A percentile compares a stretch with the other conserved stretches of the same genome.
These are phyloP conservation scores for Nannoperca australis DNA, from an alignment of 2,797 vertebrate species.

Conservation along the genomic window DNA sequence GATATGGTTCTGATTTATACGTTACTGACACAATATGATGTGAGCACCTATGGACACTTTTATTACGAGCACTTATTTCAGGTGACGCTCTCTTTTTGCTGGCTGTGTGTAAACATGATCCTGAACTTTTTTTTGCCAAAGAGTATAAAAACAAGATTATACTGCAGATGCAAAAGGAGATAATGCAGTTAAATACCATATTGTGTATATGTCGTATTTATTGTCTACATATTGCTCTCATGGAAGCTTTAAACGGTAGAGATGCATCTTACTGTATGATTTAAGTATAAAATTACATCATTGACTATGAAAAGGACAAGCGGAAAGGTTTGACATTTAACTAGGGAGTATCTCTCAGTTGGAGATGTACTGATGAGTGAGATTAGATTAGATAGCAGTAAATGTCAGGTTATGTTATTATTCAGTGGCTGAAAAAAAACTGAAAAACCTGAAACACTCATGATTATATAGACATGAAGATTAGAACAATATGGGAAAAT, in stretches of 20 bases:
- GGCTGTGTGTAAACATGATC: slow-evolving; percentile 29
- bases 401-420: slow-evolving; percentile 42
- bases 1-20: slow-evolving; percentile 16
- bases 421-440: slow-evolving; percentile 18
- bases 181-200: slow-evolving; percentile 17
- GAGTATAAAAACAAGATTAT: slow-evolving; percentile 28
- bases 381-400: slow-evolving; percentile 25
- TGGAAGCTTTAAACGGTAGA: slow-evolving; percentile 21
- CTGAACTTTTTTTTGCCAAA: slow-evolving; percentile 5
- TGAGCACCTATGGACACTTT: slow-evolving; percentile 48
- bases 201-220: slow-evolving; percentile 44
- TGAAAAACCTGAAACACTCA: neutral
- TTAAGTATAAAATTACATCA: slow-evolving; percentile 14
- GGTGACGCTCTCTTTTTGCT: slow-evolving; percentile 32
- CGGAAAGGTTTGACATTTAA: slow-evolving; percentile 57
- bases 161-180: slow-evolving; percentile 27
- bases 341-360: slow-evolving; percentile 20
- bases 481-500: slow-evolving; percentile 1
- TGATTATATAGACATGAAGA: slow-evolving; percentile 9
- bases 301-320: slow-evolving; percentile 35
- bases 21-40: slow-evolving; percentile 19
- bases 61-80: slow-evolving; percentile 35
- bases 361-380: slow-evolving; percentile 20
- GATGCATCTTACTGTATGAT: slow-evolving; percentile 24
- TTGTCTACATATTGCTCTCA: slow-evolving; percentile 18